phyloP scores from a whole-genome alignment of 1,140 invertebrate species.

The Aphelenchoides besseyi region DNA sequence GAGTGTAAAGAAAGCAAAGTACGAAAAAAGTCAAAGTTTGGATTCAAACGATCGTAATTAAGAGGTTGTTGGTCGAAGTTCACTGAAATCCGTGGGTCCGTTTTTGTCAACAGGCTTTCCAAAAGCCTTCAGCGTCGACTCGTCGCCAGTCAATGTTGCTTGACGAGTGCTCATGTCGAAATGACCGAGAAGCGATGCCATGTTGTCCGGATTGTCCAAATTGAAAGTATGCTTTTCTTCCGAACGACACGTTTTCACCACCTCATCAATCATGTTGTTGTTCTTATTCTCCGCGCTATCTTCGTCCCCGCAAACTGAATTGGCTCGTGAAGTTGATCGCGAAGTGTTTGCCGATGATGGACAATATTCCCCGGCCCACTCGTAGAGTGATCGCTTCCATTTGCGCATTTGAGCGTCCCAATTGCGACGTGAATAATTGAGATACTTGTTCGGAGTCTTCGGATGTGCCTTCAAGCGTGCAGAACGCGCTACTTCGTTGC shows the following conservation, averaged over 20 bases:
- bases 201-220: slow-evolving; percentile 37
- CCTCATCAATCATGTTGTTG: slow-evolving; percentile 26
- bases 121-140: slow-evolving; percentile 48
- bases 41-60: too few species aligned
- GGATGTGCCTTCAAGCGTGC: slow-evolving; percentile 55
- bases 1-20: too few species aligned
- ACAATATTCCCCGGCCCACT: slow-evolving; percentile 40
- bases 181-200: slow-evolving; percentile 48
- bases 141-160: slow-evolving; percentile 27
- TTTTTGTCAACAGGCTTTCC: not conserved
- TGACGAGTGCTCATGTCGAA: slow-evolving; percentile 46
- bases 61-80: too few species aligned
- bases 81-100: slow-evolving; percentile 44
- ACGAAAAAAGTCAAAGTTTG: too few species aligned
- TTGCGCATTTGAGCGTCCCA: slow-evolving; percentile 63
- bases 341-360: slow-evolving; percentile 25
- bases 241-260: not conserved
- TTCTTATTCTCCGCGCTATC: slow-evolving; percentile 15
- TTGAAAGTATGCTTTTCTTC: slow-evolving; percentile 19
- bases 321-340: slow-evolving; percentile 11
- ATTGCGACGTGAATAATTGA: slow-evolving; percentile 62
- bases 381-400: slow-evolving; percentile 60
- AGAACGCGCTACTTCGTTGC: slow-evolving; percentile 24
- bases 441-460: slow-evolving; percentile 64
- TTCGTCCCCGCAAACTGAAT: not conserved